These are phyloP conservation scores for Heterotilapia buettikoferi DNA, from an alignment of 2,113 vertebrate species.

Conservation along the genomic window DNA sequence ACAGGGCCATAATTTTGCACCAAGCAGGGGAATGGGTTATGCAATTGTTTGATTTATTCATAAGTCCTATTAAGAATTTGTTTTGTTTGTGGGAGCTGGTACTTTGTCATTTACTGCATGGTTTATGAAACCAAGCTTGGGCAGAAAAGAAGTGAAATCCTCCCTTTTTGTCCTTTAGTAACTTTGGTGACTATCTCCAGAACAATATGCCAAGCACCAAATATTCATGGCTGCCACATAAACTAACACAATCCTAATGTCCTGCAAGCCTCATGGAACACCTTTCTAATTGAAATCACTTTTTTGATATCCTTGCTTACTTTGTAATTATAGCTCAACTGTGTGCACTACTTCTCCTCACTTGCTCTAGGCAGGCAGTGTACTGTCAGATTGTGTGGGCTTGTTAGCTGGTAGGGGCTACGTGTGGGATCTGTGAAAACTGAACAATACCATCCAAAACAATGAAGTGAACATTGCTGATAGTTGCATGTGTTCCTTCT, in stretches of 20 bases:
- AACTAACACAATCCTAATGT: neutral
- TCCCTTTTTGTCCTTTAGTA: neutral
- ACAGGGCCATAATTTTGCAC: neutral
- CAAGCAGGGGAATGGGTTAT: neutral
- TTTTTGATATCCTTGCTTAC: neutral
- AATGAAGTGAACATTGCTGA: neutral
- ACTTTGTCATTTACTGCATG: neutral
- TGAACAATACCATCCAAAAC: neutral
- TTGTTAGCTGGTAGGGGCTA: neutral
- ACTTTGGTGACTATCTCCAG: neutral
- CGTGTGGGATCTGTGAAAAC: neutral
- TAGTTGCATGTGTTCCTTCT: neutral
- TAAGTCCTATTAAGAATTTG: neutral
- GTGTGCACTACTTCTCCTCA: neutral
- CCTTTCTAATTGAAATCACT: neutral
- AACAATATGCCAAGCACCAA: neutral
- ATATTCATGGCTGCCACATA: neutral
- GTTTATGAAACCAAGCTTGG: neutral
- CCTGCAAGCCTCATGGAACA: neutral
- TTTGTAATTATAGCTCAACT: neutral
- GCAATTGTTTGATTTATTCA: constrained; percentile 1
- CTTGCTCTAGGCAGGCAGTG: neutral
- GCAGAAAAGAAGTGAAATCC: neutral
- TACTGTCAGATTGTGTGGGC: neutral
- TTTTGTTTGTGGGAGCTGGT: neutral